A percentile compares a stretch with the other conserved stretches of the same genome.
Evolutionary conservation across 1,140 invertebrate genomes (phyloP).

Genomic region (Yoshiicerus persimilis): DNA sequence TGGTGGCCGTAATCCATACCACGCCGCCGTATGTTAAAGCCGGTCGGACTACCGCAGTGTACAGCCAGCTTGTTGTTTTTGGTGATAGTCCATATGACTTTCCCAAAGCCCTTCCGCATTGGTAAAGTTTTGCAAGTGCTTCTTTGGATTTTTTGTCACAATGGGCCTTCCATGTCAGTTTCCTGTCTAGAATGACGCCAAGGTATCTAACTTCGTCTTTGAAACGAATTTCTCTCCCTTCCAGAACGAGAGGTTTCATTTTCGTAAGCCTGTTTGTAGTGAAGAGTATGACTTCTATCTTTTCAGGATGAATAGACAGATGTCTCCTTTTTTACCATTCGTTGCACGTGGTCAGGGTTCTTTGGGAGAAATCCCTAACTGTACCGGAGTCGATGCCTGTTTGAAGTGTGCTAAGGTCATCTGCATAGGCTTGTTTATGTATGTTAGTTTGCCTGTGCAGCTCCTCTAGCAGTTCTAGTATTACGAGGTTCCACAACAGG

Average conservation of each 20-base stretch:
- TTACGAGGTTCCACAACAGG: too few relatives aligned
- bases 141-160: not conserved
- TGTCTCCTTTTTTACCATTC: not conserved
- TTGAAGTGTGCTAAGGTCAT: not conserved
- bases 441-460: not conserved
- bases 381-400: not conserved
- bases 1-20: not conserved
- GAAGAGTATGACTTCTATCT: not conserved
- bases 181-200: not conserved
- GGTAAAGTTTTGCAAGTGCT: not conserved
- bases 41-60: not conserved
- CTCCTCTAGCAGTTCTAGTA: too few relatives aligned
- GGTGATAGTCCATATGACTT: not conserved
- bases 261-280: not conserved
- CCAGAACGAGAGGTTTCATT: not conserved
- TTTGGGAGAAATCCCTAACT: not conserved
- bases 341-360: not conserved
- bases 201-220: not conserved
- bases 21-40: not conserved
- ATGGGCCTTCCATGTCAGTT: not conserved
- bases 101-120: not conserved
- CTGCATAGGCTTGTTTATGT: not conserved
- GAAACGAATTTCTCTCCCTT: not conserved
- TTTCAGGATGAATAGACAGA: not conserved
- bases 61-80: not conserved